A percentile compares a stretch with the other conserved stretches of the same genome.
Evolutionary conservation across 2,888 invertebrate genomes (phyloP).

Genomic region (Psococerastis gibbosa): DNA sequence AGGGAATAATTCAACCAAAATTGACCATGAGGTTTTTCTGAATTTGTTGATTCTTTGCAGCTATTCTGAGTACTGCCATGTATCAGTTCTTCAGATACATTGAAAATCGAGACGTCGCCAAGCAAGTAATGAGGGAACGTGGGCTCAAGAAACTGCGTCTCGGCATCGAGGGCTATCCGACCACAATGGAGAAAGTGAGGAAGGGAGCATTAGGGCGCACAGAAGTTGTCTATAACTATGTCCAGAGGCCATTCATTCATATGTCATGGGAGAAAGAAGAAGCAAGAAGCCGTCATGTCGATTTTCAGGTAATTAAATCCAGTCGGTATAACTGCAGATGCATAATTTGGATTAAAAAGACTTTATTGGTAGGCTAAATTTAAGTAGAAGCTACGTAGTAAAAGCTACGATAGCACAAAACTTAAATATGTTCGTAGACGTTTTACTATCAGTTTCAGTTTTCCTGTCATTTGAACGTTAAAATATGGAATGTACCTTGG

Average conservation of each 20-base stretch:
- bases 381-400: neutral
- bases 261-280: conserved; percentile 99
- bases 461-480: too few species aligned
- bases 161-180: conserved; percentile 98
- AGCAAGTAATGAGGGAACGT: conserved; percentile 95
- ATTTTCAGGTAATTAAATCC: too few species aligned
- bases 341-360: too few species aligned
- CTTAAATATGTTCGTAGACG: too few species aligned
- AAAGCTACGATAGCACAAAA: too few species aligned
- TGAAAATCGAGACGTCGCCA: conserved; percentile 97
- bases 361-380: too few species aligned
- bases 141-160: conserved; percentile 96
- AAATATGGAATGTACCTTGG: too few species aligned
- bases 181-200: conserved; percentile 97
- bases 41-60: too few species aligned
- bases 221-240: conserved; percentile 98
- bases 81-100: conserved; percentile 99
- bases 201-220: conserved; percentile 85
- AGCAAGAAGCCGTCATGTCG: conserved; percentile 95
- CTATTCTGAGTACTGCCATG: conserved; percentile 85
- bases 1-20: too few species aligned
- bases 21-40: too few species aligned
- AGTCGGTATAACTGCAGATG: too few species aligned
- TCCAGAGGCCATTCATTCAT: conserved; percentile 95
- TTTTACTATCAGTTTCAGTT: too few species aligned